These are phyloP conservation scores for Hycleus phaleratus DNA, from an alignment of 1,140 invertebrate genomes.

Conservation along the genomic window DNA sequence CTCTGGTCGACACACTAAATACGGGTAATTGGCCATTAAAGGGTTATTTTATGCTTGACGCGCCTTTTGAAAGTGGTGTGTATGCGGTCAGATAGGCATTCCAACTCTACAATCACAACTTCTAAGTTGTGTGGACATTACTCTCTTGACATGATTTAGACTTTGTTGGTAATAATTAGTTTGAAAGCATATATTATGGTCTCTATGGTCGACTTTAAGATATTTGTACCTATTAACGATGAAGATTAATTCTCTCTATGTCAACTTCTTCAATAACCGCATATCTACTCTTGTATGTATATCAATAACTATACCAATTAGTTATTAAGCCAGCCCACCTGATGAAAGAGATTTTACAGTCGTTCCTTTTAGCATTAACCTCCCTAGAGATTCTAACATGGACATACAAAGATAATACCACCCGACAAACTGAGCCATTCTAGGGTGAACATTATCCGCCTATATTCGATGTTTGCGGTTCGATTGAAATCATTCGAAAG, in stretches of 20 bases:
- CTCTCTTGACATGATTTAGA: constrained; percentile 22
- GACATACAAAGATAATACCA: constrained; percentile 23
- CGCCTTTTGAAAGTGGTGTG: constrained; percentile 26
- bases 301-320: constrained; percentile 21
- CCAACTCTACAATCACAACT: constrained; percentile 28
- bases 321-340: constrained; percentile 11
- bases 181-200: constrained; percentile 26
- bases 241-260: constrained; percentile 33
- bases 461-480: constrained; percentile 25
- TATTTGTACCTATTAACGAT: constrained; percentile 26
- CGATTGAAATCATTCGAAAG: constrained; percentile 31
- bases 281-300: not conserved
- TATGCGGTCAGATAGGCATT: constrained; percentile 34
- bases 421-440: constrained; percentile 10
- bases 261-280: constrained; percentile 33
- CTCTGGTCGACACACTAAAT: constrained; percentile 20
- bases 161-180: constrained; percentile 35
- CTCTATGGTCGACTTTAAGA: constrained; percentile 33
- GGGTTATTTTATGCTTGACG: constrained; percentile 33
- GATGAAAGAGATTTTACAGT: constrained; percentile 16
- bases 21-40: constrained; percentile 36
- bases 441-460: constrained; percentile 15
- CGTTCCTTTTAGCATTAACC: constrained; percentile 19
- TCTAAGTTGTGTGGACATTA: constrained; percentile 29
- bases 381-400: constrained; percentile 1